Evolutionary conservation across 2,113 vertebrate species (phyloP).

Genomic region (Malaclemys terrapin): DNA sequence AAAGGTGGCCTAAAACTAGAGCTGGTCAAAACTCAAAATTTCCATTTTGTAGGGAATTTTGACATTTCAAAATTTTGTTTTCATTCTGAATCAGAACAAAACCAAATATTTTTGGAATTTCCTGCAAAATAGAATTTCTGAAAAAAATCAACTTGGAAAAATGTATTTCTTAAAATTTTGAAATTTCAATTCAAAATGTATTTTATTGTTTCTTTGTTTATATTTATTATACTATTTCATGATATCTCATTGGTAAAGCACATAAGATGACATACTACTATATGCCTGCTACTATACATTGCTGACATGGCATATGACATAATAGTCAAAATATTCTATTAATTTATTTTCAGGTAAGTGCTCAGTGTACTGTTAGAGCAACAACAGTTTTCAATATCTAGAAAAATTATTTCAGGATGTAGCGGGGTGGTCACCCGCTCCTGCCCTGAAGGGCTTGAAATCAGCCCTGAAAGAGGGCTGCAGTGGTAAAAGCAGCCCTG

Average conservation of each 20-base stretch:
- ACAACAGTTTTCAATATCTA: background rate
- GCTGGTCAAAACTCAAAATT: background rate
- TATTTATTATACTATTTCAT: too few relatives aligned
- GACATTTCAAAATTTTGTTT: rapidly evolving
- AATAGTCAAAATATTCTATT: background rate
- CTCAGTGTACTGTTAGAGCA: background rate
- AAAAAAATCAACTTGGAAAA: background rate
- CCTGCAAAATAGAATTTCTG: too few relatives aligned
- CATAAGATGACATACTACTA: too few relatives aligned
- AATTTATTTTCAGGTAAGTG: background rate
- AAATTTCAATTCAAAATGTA: background rate
- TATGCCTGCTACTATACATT: background rate
- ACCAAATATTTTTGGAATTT: background rate
- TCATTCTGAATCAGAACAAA: background rate
- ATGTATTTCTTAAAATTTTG: background rate
- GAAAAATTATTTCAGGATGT: background rate
- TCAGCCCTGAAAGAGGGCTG: too few relatives aligned
- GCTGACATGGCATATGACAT: background rate
- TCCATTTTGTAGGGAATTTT: background rate
- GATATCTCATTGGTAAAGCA: too few relatives aligned
- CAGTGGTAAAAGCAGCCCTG: too few relatives aligned
- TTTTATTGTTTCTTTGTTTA: background rate
- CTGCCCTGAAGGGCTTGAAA: too few relatives aligned
- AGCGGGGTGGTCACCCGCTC: too few relatives aligned
- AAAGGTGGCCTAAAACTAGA: background rate